Base-by-base conservation (phyloP, 2,797 vertebrate species). In the Ceyx erithaca region DNA sequence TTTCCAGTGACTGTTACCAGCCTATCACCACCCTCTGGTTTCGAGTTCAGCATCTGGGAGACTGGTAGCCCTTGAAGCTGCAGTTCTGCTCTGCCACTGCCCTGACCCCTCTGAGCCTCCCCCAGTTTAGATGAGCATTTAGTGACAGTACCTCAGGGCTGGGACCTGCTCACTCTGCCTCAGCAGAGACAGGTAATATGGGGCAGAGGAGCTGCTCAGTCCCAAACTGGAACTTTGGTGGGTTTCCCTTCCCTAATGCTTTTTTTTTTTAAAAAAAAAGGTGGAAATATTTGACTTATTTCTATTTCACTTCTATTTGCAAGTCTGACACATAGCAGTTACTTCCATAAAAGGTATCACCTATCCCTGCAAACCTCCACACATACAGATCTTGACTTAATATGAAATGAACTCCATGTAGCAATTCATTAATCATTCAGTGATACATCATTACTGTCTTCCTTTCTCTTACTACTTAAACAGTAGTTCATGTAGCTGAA, bases 191-290 rank as follows among this genome's bases (percentile, higher is more conserved):
- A 35, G 63, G 69, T 20, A 51, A 43, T 33, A 14, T 14, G 17
- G 13, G 17, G 2, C 52, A 59, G 26, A 57, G 30, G 22, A 45
- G 20, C 68, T 49, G 59, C 4, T 35, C 59, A 76, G 40, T 43
- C 84, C 31, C 69, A 84, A 43, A 30, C 9, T 51, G 30, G 23
- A 77, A 51, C 7, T 61, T 16, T 1, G 1, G 4, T 9, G 10
- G 1, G 19, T 41, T 57, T 28, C 20, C 40, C 17, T 21, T 25
- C 33, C 21, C 22, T 4, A 1, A 5, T 1, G 1, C 9, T 7
- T 52, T 30, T 11, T 25, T 20, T 22, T n/a, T 54, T 61, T 77
- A 45, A 45, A 20, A 45, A 45, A 45, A 52, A 30, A 52, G 77
- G 25, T 70, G 16, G 23, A 78, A 93, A 35, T 61, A 64, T 61